Evolutionary conservation across 2,888 invertebrate genomes (phyloP).

Genomic region (Philhelius pedissequus): DNA sequence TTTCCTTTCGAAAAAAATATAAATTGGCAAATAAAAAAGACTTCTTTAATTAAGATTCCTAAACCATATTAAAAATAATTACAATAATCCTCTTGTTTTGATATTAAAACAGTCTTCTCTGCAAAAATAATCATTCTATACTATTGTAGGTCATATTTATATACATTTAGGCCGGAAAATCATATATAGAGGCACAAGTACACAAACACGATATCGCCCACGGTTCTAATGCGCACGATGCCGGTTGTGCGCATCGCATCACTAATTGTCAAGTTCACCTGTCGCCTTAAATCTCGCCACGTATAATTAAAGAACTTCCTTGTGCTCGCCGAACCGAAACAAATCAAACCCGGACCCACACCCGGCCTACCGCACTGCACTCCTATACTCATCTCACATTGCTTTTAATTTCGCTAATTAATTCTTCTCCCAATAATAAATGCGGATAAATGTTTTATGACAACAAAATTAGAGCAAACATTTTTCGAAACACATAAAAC

Average conservation of each 20-base stretch:
- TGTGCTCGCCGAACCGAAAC: conserved; percentile 45
- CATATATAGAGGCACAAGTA: background rate
- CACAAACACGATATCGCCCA: conserved; percentile 32
- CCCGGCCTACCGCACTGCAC: background rate
- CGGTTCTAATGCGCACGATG: conserved; percentile 27
- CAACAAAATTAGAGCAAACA: conserved; percentile 61
- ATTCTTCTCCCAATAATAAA: conserved; percentile 61
- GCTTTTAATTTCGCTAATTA: conserved; percentile 63
- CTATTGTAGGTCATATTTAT: background rate
- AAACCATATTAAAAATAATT: too few relatives aligned
- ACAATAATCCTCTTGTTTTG: too few relatives aligned
- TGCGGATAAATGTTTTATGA: conserved; percentile 65
- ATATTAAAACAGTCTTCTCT: too few relatives aligned
- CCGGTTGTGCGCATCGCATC: conserved; percentile 46
- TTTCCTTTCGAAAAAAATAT: too few relatives aligned
- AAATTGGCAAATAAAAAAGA: too few relatives aligned
- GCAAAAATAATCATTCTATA: too few relatives aligned
- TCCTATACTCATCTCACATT: conserved; percentile 30
- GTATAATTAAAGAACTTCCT: conserved; percentile 65
- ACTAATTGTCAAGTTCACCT: conserved; percentile 68
- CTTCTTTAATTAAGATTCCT: too few relatives aligned
- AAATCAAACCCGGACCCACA: background rate
- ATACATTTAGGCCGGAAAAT: conserved; percentile 4
- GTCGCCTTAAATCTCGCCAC: conserved; percentile 61
- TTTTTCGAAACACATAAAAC: conserved; percentile 33